phyloP scores from a whole-genome alignment of 2,888 invertebrate genomes.

The Schizotus pectinicornis region DNA sequence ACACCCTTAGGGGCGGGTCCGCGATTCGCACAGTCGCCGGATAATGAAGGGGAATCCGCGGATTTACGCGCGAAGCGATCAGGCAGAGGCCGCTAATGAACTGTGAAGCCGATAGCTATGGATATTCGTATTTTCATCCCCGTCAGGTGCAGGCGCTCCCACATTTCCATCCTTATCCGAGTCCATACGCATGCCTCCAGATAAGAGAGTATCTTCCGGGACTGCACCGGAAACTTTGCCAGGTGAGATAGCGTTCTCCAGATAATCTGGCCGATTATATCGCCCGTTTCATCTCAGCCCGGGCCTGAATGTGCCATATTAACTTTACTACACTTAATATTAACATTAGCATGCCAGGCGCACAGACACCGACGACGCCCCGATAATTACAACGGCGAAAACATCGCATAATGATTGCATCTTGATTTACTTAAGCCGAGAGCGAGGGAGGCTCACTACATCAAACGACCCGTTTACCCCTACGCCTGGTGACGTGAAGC shows the following conservation, averaged over 20 bases:
- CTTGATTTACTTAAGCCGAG: too few relatives aligned
- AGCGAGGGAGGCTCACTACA: too few relatives aligned
- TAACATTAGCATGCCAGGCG: too few relatives aligned
- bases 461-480: too few relatives aligned
- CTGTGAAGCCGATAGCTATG: conserved; percentile 54
- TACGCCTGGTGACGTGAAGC: too few relatives aligned
- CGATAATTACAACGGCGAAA: too few relatives aligned
- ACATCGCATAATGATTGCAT: too few relatives aligned
- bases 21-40: conserved; percentile 21
- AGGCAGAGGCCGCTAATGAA: conserved; percentile 53
- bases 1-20: not conserved
- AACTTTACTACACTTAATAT: not conserved
- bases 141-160: conserved; percentile 33
- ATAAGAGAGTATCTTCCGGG: conserved; percentile 24
- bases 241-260: conserved; percentile 33
- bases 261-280: conserved; percentile 35
- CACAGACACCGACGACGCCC: too few relatives aligned
- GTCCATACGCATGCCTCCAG: conserved; percentile 26
- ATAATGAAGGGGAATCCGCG: conserved; percentile 39
- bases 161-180: conserved; percentile 37
- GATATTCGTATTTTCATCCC: conserved; percentile 38
- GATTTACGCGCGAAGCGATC: conserved; percentile 47
- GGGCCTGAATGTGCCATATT: conserved; percentile 2
- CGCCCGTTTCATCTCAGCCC: conserved; percentile 27
- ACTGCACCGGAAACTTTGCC: conserved; percentile 34